These are phyloP conservation scores for Spheniscus humboldti DNA, from an alignment of 2,797 vertebrate genomes.

Conservation along the genomic window DNA sequence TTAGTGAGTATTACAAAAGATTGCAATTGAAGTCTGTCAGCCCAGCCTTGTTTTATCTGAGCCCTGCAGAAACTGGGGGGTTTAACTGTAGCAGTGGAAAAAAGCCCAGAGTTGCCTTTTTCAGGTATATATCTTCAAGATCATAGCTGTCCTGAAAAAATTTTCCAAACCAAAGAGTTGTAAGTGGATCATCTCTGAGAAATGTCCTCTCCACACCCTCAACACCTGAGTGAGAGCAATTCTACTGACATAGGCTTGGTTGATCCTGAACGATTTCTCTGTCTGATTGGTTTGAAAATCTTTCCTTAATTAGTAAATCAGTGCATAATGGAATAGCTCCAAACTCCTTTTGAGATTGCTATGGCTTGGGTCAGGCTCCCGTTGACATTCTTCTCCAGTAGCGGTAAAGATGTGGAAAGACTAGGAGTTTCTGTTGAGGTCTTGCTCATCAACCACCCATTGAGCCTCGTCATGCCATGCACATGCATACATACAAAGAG, in stretches of 20 bases:
- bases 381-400: neutral
- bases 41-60: neutral
- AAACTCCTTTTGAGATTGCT: neutral
- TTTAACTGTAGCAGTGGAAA: neutral
- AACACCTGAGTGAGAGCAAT: neutral
- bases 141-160: neutral
- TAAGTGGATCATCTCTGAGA: neutral
- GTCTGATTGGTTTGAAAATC: neutral
- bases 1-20: neutral
- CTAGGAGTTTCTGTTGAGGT: neutral
- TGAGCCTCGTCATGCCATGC: neutral
- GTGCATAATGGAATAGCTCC: neutral
- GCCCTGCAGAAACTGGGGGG: neutral
- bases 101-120: neutral
- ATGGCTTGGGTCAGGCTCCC: neutral
- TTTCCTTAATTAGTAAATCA: neutral
- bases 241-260: neutral
- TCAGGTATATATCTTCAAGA: neutral
- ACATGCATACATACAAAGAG: neutral
- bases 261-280: neutral
- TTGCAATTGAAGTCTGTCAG: neutral
- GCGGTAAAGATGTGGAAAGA: neutral
- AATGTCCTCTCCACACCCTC: neutral
- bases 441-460: neutral
- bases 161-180: neutral